Evolutionary conservation across 23 tunicate genomes (phyloP).

Genomic region (Styela plicata): DNA sequence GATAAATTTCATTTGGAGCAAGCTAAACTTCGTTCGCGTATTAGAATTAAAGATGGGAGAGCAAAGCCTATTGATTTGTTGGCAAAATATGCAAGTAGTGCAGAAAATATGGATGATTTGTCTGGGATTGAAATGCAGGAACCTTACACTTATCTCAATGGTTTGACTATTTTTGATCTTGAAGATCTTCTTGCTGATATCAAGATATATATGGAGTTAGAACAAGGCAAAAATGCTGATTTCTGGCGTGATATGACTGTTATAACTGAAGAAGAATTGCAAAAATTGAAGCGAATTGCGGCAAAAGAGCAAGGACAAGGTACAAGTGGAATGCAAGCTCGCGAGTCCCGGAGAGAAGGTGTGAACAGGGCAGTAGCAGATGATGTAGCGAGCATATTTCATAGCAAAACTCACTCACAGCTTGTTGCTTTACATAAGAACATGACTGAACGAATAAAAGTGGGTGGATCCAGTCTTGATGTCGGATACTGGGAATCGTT

Average conservation of each 20-base stretch:
- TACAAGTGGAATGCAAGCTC: slow-evolving; percentile 19
- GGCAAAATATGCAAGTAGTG: slow-evolving; percentile 89
- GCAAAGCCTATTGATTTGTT: slow-evolving; percentile 95
- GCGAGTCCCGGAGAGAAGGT: slow-evolving; percentile 70
- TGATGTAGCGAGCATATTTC: slow-evolving; percentile 63
- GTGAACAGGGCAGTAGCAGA: slow-evolving; percentile 67
- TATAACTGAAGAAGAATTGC: slow-evolving; percentile 79
- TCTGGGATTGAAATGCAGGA: slow-evolving; percentile 98
- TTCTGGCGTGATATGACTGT: slow-evolving; percentile 96
- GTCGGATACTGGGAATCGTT: slow-evolving; percentile 96
- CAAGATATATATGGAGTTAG: slow-evolving; percentile 86
- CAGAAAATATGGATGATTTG: slow-evolving; percentile 75
- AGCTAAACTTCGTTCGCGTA: slow-evolving; percentile 85
- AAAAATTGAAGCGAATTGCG: slow-evolving; percentile 55
- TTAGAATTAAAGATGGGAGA: slow-evolving; percentile 96
- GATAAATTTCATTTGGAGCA: slow-evolving; percentile 97
- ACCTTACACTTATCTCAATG: slow-evolving; percentile 95
- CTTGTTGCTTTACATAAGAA: slow-evolving; percentile 55
- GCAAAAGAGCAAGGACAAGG: slow-evolving; percentile 41
- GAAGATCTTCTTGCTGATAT: slow-evolving; percentile 95
- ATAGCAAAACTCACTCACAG: slow-evolving; percentile 72
- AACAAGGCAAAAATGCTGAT: slow-evolving; percentile 85
- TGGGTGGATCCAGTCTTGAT: slow-evolving; percentile 86
- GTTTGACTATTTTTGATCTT: slow-evolving; percentile 71
- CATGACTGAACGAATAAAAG: slow-evolving; percentile 50